Base-by-base conservation (phyloP, 2,797 vertebrate species). In the Hydrocynus forskahlii region DNA sequence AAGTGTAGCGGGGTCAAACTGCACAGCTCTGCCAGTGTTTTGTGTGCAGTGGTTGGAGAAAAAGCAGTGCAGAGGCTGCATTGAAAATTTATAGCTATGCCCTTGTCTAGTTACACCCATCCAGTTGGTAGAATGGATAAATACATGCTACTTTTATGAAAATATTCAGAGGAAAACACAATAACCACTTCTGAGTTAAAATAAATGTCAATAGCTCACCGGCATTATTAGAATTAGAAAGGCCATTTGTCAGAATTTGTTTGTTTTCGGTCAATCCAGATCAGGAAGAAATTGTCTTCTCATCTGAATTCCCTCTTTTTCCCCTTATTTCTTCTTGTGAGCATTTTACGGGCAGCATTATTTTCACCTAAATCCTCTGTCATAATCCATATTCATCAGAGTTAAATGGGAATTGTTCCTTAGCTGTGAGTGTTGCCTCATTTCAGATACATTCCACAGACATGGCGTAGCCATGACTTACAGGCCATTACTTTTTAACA, bases 81-180 rank as follows among this genome's bases (percentile, higher is more conserved):
- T 66, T 52, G 74, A 84, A 78, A 84, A 87, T 89, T 87, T 85
- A 87, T 50, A 81, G 70, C 73, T 48, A 14, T 6, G 76, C 69
- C 29, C 71, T 81, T 64, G 66, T 75, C 77, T 79, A 50, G 69
- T 80, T 69, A 69, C 84, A 81, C 79, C 87, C 55, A 70, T 83
- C 81, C 83, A 69, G 14, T 3, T 78, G 79, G 81, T 81, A 73
- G 45, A 74, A 70, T 74, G 64, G 81, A 79, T 76, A 75, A 74
- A 59, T 79, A 77, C 72, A 69, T 70, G 67, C 45, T 78, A 69
- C 82, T 69, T 76, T 81, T 78, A 81, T 62, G 14, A 38, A 38
- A 71, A 78, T 48, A 70, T 17, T 43, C 23, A 59, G 57, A 70
- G 64, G 70, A 81, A 79, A 78, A 76, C 75, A 73, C 10, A 75